Evolutionary conservation across 2,888 invertebrate species (phyloP).

Genomic region (Chouioia cunea): DNA sequence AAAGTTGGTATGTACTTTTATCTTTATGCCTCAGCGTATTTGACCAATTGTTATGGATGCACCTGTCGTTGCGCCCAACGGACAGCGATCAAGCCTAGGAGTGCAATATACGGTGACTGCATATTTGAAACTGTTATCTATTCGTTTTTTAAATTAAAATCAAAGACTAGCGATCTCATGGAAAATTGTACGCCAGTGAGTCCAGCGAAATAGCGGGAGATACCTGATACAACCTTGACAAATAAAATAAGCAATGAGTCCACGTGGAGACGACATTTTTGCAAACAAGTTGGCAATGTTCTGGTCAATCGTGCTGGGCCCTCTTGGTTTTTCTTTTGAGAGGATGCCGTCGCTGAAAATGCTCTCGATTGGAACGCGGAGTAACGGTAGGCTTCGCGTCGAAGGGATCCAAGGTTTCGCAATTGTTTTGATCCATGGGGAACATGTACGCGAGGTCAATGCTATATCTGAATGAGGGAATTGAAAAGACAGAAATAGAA

Average conservation of each 20-base stretch:
- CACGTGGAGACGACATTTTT: too few relatives aligned
- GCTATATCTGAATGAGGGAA: constrained; percentile 73
- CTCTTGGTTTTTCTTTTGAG: constrained; percentile 67
- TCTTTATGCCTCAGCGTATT: neutral
- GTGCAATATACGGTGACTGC: too few relatives aligned
- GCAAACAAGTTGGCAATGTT: too few relatives aligned
- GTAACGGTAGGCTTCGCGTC: constrained; percentile 52
- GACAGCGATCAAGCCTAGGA: too few relatives aligned
- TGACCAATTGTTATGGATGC: too few relatives aligned
- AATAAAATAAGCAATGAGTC: too few relatives aligned
- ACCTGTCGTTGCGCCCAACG: too few relatives aligned
- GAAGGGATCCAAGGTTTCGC: constrained; percentile 68
- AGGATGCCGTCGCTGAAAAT: constrained; percentile 67
- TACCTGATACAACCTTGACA: neutral
- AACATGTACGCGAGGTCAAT: constrained; percentile 90
- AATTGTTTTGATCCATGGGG: constrained; percentile 81
- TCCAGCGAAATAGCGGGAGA: too few relatives aligned
- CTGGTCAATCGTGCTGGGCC: constrained; percentile 21
- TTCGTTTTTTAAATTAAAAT: too few relatives aligned
- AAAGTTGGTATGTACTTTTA: constrained; percentile 4
- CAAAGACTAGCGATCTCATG: too few relatives aligned
- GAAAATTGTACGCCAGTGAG: too few relatives aligned
- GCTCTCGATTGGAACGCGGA: constrained; percentile 53
- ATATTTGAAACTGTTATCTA: too few relatives aligned
- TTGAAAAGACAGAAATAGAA: neutral